Base-by-base conservation (phyloP, 2,888 invertebrate species). In the Aleiodes testaceus region DNA sequence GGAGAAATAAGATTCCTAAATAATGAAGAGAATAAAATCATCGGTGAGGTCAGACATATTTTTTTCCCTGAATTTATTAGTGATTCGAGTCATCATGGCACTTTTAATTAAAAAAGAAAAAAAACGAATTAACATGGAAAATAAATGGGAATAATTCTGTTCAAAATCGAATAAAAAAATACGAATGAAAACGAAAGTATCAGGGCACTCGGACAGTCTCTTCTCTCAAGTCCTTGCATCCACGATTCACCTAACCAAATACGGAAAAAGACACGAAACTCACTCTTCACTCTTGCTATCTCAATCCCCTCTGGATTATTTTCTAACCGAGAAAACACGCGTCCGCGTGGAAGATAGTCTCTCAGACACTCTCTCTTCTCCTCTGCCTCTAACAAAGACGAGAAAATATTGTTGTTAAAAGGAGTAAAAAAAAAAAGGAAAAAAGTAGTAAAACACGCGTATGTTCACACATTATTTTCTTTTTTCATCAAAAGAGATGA, bases 141-240 rank as follows among this genome's bases (percentile, higher is more conserved):
- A 11, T 36, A 11, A 9, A 36, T 36, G 36, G 7, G 9, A 36
- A 36, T 36, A 9, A 36, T 36, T 36, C 26, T 26, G 26, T 26
- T 26, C 5, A 36, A 6, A 9, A 36, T 18, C 1, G 12, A 3
- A 0, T 22, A 30, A n/a, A 14, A 50, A 18, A 14, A 36, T 14
- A 45, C 18, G 22, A n/a, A 49, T 52, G 55, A 36, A 47, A 47
- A n/a, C 18, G 47, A 42, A 42, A 45, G 69, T 64, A 72, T 67
- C 64, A 70, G 69, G 70, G 69, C 68, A 69, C 66, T 66, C 65
- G 72, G 69, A 75, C 74, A 74, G 69, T 68, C 72, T 72, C 75
- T 70, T 67, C 69, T 61, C 66, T 69, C 72, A 70, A 61, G 55
- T 72, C 73, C 66, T 64, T 69, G 73, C 65, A n/a, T 71, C 73